Evolutionary conservation across 2,888 invertebrate genomes (phyloP).

Genomic region (Micropterix aruncella): DNA sequence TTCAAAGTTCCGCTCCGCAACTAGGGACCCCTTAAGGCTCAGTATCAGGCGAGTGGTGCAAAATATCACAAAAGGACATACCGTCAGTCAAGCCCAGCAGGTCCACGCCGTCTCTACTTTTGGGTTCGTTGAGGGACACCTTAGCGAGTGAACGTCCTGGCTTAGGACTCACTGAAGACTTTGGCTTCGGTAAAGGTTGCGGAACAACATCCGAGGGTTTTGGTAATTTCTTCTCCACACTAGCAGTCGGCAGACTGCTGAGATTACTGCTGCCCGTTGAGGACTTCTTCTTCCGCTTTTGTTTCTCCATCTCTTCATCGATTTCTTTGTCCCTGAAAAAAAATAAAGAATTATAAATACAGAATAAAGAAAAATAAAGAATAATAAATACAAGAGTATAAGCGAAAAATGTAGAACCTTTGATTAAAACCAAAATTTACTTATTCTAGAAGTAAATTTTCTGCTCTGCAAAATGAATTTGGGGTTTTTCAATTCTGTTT

Average conservation of each 20-base stretch:
- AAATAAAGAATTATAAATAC: too few relatives aligned
- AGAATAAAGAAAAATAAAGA: too few relatives aligned
- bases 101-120: constrained; percentile 28
- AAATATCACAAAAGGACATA: constrained; percentile 37
- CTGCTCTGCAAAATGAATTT: too few relatives aligned
- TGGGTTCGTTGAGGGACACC: constrained; percentile 21
- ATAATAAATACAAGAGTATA: too few relatives aligned
- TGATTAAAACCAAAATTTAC: too few relatives aligned
- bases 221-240: constrained; percentile 23
- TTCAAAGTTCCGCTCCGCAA: too few relatives aligned
- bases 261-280: constrained; percentile 22
- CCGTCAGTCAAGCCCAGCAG: constrained; percentile 44
- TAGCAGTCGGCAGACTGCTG: constrained; percentile 10
- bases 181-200: constrained; percentile 32
- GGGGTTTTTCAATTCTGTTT: neutral
- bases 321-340: constrained; percentile 71
- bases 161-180: constrained; percentile 41
- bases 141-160: constrained; percentile 36
- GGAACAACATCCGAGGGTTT: constrained; percentile 32
- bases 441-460: too few relatives aligned
- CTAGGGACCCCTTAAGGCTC: constrained; percentile 13
- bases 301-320: constrained; percentile 72
- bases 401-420: too few relatives aligned
- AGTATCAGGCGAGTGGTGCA: constrained; percentile 18
- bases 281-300: constrained; percentile 67